A percentile compares a stretch with the other conserved stretches of the same genome.
Conservation (phyloP, 2,113 vertebrate genomes). For the Turdus rufiventris region DNA sequence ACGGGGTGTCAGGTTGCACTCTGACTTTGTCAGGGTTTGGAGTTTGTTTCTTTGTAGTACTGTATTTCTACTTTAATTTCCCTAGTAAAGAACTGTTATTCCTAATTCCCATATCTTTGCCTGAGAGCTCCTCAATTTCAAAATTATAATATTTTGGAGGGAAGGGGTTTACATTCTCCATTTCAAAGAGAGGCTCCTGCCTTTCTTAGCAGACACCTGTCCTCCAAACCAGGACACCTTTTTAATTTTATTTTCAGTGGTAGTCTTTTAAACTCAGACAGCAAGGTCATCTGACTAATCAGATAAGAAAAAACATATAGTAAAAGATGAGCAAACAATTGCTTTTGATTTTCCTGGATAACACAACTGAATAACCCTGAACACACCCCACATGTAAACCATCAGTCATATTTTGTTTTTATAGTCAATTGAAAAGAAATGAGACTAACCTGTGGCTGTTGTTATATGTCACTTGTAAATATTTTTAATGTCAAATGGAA, state of each 20-base stretch:
- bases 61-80: too few species aligned
- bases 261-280: background rate
- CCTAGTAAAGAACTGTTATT: too few species aligned
- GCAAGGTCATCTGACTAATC: background rate
- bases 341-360: background rate
- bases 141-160: too few species aligned
- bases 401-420: background rate
- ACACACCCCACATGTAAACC: background rate
- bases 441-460: background rate
- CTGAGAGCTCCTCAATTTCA: too few species aligned
- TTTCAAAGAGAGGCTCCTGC: too few species aligned
- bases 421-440: background rate
- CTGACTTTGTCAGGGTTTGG: too few species aligned
- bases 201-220: too few species aligned
- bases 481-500: background rate
- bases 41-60: too few species aligned
- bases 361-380: background rate
- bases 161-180: too few species aligned
- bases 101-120: too few species aligned
- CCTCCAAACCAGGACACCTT: background rate
- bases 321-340: background rate
- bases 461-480: background rate
- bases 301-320: background rate
- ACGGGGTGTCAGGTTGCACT: too few species aligned
- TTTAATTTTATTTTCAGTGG: background rate